Conservation (phyloP, 2,888 invertebrate species). For the Plusia festucae region DNA sequence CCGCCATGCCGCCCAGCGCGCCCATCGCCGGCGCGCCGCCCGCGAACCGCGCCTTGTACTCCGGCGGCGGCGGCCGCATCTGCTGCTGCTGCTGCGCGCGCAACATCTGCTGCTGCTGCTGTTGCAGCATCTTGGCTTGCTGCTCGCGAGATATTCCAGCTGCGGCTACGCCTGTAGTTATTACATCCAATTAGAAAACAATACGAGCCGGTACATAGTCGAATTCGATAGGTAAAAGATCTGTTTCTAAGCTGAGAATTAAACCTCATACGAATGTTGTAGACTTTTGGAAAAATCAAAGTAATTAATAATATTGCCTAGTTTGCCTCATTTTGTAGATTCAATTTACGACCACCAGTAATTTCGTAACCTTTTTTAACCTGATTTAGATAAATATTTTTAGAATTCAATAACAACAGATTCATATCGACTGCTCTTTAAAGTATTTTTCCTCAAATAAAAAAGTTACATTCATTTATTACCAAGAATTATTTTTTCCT, state of each 20-base stretch:
- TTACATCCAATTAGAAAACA: background rate
- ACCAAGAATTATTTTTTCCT: background rate
- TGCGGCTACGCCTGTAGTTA: conserved; percentile 76
- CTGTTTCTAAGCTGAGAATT: no score
- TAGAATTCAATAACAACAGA: background rate
- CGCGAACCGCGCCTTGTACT: conserved; percentile 93
- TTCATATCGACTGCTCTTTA: background rate
- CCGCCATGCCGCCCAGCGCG: conserved; percentile 53
- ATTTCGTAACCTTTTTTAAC: background rate
- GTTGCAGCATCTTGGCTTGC: conserved; percentile 91
- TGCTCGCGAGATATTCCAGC: conserved; percentile 89
- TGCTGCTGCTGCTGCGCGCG: conserved; percentile 88
- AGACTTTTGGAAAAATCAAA: no score
- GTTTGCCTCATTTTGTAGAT: background rate
- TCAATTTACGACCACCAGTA: no score
- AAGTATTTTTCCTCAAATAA: background rate
- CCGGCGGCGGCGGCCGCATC: conserved; percentile 94
- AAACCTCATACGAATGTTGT: no score
- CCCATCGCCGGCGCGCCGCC: conserved; percentile 61
- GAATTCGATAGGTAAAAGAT: no score
- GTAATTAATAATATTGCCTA: background rate
- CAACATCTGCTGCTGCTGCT: conserved; percentile 91
- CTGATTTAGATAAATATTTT: background rate
- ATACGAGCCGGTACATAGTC: no score
- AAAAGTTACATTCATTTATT: background rate